Base-by-base conservation (phyloP, 2,888 invertebrate genomes). In the Heliconius cydno region DNA sequence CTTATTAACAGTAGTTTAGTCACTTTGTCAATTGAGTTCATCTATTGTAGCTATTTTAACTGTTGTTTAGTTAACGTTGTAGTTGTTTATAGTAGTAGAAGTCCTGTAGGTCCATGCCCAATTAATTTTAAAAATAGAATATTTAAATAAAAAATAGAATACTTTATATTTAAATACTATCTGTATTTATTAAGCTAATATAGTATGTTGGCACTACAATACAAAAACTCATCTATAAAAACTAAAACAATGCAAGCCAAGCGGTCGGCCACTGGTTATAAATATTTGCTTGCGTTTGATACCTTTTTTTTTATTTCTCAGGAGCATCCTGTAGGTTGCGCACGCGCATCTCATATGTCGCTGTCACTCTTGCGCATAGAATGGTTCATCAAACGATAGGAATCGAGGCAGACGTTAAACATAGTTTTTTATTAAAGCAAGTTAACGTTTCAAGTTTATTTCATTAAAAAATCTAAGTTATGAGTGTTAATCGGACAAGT, bases 371-470 rank as follows among this genome's bases (percentile, higher is more conserved):
- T 81, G 81, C 80, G 84, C 83, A 86, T 80, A 80, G 83, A 85
- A 91, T 88, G 90, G 90, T 84, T 86, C 88, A 89, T 85, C 87
- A 87, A 84, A 84, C 87, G 81, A 82, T 81, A 86, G 90, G 90
- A 88, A 92, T 90, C 87, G 85, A 82, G 83, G 84, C 80, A 84
- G 76, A 76, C 70, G 77, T 75, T 77, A 75, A 70, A 70, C 38
- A 34, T 22, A 70, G 25, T 12, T 70, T 70, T 65, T 75, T 66
- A 75, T 41, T 25, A 65, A 41, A 28, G 25, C 15, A 3, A 65
- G 19, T 66, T 75, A 5, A 30, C 4, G 25, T 46, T 38, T 15
- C 46, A 28, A 28, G 63, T 41, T 66, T 22, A 63, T 46, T 75
- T 25, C 2, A 41, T 38, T 5, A 19, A 30, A 57, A 52, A 52